Base-by-base conservation (phyloP, 2,797 vertebrate genomes). In the Cryptoprocta ferox region DNA sequence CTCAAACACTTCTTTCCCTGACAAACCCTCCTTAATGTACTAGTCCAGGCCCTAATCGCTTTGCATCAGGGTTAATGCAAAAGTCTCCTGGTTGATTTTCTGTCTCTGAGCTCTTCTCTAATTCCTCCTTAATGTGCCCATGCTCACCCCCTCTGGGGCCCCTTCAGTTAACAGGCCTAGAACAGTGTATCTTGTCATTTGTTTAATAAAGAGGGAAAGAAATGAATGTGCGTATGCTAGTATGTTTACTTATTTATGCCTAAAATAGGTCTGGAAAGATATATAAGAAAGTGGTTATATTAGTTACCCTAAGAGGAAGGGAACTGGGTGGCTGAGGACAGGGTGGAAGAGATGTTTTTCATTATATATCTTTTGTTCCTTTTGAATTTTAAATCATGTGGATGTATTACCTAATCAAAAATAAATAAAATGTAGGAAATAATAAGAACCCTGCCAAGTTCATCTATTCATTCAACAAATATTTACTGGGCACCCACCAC, bases 221-320 rank as follows among this genome's bases (percentile, higher is more conserved):
- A 89, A 89, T 5, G 15, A 94, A 71, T 59, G 56, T 82, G 85
- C 37, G 24, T 91, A 79, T 78, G 80, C 95, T 81, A 71, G 50
- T 48, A 37, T 71, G 82, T 97, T 96, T 91, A 66, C 81, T 92
- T 91, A 45, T 93, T 94, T 96, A 18, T 91, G 91, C 96, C 91
- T 91, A 96, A 97, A 97, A 97, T 96, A 97, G 93, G 79, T 94
- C 95, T 65, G 71, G 59, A 82, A 95, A 80, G 97, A 96, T 35
- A 91, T 26, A 91, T 48, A 85, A 97, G 96, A 96, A 97, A 76
- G 95, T 79, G 88, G 88, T 78, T 80, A 48, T 59, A 26, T 81
- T 68, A 85, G 90, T 66, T 92, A 85, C 63, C 28, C 61, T 92
- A 48, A 32, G 45, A 75, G 95, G 91, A 66, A 59, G 89, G 71